phyloP scores from a whole-genome alignment of 2,888 invertebrate species.

The Chaetogeoica ovagalla region DNA sequence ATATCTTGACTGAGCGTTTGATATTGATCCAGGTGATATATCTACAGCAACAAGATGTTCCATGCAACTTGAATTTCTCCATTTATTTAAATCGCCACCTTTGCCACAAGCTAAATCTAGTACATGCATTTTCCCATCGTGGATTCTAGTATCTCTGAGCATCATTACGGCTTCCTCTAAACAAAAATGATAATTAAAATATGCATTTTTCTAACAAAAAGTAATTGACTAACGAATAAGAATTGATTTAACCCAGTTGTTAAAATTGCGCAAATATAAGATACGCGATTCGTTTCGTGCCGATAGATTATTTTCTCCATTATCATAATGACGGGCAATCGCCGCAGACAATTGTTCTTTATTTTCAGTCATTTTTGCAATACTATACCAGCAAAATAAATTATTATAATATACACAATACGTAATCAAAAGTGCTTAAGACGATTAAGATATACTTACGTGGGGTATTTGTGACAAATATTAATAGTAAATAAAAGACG shows the following conservation, averaged over 20 bases:
- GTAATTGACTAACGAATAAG: slow-evolving; percentile 72
- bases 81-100: slow-evolving; percentile 97
- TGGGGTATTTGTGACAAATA: neutral
- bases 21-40: slow-evolving; percentile 88
- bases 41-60: slow-evolving; percentile 86
- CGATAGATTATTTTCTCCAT: slow-evolving; percentile 79
- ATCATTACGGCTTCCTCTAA: slow-evolving; percentile 59
- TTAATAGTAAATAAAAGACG: no score
- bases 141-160: slow-evolving; percentile 67
- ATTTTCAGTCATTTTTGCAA: slow-evolving; percentile 10
- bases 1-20: slow-evolving; percentile 86
- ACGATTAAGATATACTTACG: neutral
- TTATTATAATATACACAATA: neutral
- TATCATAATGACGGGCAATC: slow-evolving; percentile 83
- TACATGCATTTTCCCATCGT: slow-evolving; percentile 72
- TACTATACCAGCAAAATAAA: neutral
- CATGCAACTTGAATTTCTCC: slow-evolving; percentile 77
- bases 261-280: slow-evolving; percentile 92
- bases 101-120: slow-evolving; percentile 98
- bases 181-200: neutral
- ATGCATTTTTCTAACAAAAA: neutral
- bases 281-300: slow-evolving; percentile 87
- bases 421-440: neutral
- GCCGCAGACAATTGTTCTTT: slow-evolving; percentile 10
- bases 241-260: slow-evolving; percentile 98